Evolutionary conservation across 2,797 vertebrate genomes (phyloP).

Genomic region (Falco berigora): DNA sequence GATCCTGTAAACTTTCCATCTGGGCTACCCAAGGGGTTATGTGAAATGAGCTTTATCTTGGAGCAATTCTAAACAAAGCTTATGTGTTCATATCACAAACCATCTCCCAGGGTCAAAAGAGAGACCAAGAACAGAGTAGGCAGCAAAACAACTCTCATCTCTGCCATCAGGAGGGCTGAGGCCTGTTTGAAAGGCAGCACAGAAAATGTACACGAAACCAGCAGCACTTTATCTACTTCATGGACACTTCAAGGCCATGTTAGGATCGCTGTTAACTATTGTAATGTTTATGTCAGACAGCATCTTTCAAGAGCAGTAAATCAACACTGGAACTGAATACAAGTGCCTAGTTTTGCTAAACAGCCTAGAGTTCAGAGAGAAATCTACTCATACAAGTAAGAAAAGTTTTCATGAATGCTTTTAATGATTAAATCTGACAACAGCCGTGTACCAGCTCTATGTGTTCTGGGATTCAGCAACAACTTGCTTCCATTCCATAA

Average conservation of each 20-base stretch:
- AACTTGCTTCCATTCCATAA: not conserved
- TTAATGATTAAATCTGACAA: not conserved
- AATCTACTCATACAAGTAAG: not conserved
- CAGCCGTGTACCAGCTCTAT: not conserved
- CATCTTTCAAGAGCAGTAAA: not conserved
- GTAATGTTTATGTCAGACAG: not conserved
- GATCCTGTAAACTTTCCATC: not conserved
- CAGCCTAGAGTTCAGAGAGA: not conserved
- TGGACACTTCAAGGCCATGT: not conserved
- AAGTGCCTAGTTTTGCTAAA: not conserved
- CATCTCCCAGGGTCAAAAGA: not conserved
- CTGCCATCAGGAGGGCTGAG: not conserved
- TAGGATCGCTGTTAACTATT: not conserved
- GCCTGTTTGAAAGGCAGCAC: not conserved
- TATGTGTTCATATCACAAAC: not conserved
- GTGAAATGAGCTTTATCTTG: not conserved
- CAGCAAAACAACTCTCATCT: not conserved
- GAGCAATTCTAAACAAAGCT: not conserved
- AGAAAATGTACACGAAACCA: fast-evolving
- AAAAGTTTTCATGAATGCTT: not conserved
- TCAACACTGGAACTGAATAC: not conserved
- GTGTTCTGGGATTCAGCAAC: not conserved
- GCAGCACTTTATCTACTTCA: not conserved
- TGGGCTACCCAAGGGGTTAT: not conserved
- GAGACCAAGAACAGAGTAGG: not conserved